phyloP scores from a whole-genome alignment of 2,113 vertebrate genomes.

The Climacteris rufus region DNA sequence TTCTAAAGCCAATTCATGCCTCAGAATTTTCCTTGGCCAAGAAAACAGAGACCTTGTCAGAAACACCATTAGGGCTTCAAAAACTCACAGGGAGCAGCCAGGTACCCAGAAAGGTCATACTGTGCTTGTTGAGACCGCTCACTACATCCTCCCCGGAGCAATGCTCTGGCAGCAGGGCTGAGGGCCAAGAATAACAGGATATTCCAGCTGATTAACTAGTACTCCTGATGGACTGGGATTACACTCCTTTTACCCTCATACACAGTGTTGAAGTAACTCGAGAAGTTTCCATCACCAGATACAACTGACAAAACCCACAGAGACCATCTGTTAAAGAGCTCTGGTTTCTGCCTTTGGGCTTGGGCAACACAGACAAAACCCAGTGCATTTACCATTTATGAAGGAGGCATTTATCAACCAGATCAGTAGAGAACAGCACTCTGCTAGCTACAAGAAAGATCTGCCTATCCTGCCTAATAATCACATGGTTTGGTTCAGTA shows the following conservation, averaged over 20 bases:
- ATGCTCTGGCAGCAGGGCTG: background rate
- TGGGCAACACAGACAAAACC: background rate
- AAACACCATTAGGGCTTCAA: background rate
- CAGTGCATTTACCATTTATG: background rate
- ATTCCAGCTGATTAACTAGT: slow-evolving; percentile 10
- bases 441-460: background rate
- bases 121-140: background rate
- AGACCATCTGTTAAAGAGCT: background rate
- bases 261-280: background rate
- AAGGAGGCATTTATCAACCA: background rate
- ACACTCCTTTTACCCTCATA: background rate
- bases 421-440: background rate
- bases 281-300: slow-evolving; percentile 4
- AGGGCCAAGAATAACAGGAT: background rate
- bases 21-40: background rate
- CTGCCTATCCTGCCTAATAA: background rate
- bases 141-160: background rate
- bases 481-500: background rate
- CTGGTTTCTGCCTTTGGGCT: background rate
- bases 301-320: background rate
- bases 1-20: background rate
- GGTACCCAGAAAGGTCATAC: background rate
- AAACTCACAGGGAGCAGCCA: background rate
- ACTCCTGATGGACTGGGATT: background rate
- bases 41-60: background rate